Evolutionary conservation across 2,113 vertebrate genomes (phyloP).

Genomic region (Heloderma charlesbogerti): DNA sequence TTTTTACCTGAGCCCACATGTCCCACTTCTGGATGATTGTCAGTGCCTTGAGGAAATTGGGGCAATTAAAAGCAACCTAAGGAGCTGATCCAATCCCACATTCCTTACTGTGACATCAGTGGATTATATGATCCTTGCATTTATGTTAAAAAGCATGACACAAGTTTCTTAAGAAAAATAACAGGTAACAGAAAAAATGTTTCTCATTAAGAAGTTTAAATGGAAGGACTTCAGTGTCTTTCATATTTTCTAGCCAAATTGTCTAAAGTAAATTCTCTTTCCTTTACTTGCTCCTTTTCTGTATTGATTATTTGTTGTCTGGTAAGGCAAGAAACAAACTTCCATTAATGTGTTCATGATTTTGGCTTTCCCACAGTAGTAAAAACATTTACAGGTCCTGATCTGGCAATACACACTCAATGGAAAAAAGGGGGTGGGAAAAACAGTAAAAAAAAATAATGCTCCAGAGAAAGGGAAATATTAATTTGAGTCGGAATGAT

Average conservation of each 20-base stretch:
- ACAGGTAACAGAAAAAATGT: neutral
- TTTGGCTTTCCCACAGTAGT: conserved; percentile 24
- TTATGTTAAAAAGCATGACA: neutral
- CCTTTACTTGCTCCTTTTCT: conserved; percentile 31
- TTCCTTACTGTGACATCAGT: neutral
- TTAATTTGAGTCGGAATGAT: conserved; percentile 54
- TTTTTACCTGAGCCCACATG: neutral
- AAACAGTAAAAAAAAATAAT: conserved; percentile 29
- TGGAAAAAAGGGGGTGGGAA: conserved; percentile 12
- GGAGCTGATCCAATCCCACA: neutral
- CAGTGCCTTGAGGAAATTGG: neutral
- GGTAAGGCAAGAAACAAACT: conserved; percentile 31
- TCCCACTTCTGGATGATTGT: neutral
- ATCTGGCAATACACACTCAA: conserved; percentile 3
- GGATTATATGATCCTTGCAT: neutral
- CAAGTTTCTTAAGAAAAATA: neutral
- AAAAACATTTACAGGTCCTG: conserved; percentile 42
- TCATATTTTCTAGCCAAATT: conserved; percentile 47
- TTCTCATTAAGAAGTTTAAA: neutral
- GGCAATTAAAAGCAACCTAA: neutral
- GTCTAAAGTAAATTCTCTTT: conserved; percentile 20
- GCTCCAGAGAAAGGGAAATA: conserved; percentile 23
- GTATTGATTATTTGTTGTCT: conserved; percentile 41
- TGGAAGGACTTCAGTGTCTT: neutral
- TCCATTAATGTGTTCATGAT: neutral